phyloP scores from a whole-genome alignment of 1,140 invertebrate species.

The Lasioglossum baleicum region DNA sequence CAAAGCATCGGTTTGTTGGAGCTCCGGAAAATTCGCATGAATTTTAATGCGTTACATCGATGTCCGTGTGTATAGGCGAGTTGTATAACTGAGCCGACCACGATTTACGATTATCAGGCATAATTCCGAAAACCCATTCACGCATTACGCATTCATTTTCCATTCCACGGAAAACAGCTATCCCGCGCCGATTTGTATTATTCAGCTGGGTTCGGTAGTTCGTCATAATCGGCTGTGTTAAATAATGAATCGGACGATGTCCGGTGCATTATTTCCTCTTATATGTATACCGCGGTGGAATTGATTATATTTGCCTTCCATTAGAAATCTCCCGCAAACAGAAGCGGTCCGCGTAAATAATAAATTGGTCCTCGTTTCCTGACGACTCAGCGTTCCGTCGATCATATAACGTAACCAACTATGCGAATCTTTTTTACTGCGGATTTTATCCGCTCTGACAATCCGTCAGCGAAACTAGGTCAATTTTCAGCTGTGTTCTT shows the following conservation, averaged over 20 bases:
- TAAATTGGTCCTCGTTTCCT: not conserved
- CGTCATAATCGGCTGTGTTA: slow-evolving; percentile 28
- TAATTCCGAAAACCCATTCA: slow-evolving; percentile 19
- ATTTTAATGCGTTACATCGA: too few relatives aligned
- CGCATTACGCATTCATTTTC: slow-evolving; percentile 37
- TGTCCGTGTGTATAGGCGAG: too few relatives aligned
- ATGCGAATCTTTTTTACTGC: too few relatives aligned
- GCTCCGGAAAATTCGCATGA: too few relatives aligned
- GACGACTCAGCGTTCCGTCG: not conserved
- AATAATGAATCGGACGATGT: slow-evolving; percentile 41
- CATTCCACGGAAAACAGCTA: slow-evolving; percentile 28
- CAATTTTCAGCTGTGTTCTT: too few relatives aligned
- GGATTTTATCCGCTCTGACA: too few relatives aligned
- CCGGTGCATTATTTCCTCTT: slow-evolving; percentile 40
- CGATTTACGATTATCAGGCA: slow-evolving; percentile 21
- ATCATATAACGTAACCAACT: not conserved
- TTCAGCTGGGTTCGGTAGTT: slow-evolving; percentile 22
- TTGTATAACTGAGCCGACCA: not conserved
- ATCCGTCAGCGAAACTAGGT: too few relatives aligned
- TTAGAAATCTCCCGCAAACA: slow-evolving; percentile 65
- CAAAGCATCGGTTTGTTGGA: too few relatives aligned
- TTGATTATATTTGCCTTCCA: slow-evolving; percentile 74
- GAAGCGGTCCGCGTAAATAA: not conserved
- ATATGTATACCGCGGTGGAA: not conserved
- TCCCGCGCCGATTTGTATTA: slow-evolving; percentile 8